phyloP scores from a whole-genome alignment of 2,888 invertebrate genomes.

The Phengaris alcon region DNA sequence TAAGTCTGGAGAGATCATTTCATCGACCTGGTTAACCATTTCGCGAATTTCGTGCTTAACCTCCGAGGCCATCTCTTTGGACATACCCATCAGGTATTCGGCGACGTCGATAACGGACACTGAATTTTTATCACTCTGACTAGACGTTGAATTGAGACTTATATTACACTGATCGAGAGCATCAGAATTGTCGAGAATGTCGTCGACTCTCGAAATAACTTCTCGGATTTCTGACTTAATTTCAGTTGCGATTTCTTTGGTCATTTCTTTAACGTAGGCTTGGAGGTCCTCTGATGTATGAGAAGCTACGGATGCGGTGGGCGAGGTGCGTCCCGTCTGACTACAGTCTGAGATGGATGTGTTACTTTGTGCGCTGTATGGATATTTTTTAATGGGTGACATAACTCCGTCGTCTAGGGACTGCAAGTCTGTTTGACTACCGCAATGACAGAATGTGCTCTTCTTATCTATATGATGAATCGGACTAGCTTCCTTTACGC shows the following conservation, averaged over 20 bases:
- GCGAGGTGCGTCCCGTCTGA: constrained; percentile 77
- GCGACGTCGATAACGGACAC: constrained; percentile 87
- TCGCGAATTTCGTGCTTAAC: constrained; percentile 88
- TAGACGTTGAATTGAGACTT: constrained; percentile 76
- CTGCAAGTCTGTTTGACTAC: constrained; percentile 85
- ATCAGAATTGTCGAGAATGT: constrained; percentile 85
- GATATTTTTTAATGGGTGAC: constrained; percentile 69
- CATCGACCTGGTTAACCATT: constrained; percentile 86
- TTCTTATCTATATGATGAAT: constrained; percentile 57
- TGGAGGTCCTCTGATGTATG: constrained; percentile 83
- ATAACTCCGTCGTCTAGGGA: constrained; percentile 80
- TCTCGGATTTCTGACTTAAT: constrained; percentile 90
- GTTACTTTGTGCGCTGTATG: constrained; percentile 68
- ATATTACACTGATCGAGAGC: constrained; percentile 75
- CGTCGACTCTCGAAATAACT: constrained; percentile 89
- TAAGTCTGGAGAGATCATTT: constrained; percentile 79
- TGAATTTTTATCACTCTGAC: constrained; percentile 83
- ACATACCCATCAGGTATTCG: constrained; percentile 87
- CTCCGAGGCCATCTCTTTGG: constrained; percentile 88
- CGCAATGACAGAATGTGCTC: constrained; percentile 82
- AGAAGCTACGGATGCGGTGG: constrained; percentile 74
- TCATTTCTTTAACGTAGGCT: constrained; percentile 87
- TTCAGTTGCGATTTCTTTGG: constrained; percentile 88
- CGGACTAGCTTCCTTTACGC: constrained; percentile 76
- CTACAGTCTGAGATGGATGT: constrained; percentile 78